Conservation (phyloP, 1,140 invertebrate genomes). For the Anagrus nilaparvatae region DNA sequence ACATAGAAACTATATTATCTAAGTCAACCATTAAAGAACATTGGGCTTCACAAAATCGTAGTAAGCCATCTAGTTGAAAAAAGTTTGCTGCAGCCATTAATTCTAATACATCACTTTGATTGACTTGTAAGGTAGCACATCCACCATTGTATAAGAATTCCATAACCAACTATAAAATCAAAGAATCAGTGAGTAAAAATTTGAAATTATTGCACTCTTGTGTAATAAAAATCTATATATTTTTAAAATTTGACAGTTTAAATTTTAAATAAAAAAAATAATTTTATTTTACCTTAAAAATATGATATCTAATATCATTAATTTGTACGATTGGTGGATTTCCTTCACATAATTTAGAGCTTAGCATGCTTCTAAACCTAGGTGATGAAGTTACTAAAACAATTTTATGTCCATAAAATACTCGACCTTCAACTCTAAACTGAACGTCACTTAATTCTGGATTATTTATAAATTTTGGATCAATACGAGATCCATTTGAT, state of each 20-base stretch:
- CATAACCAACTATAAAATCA: slow-evolving; percentile 70
- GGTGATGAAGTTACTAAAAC: slow-evolving; percentile 83
- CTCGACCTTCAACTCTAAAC: slow-evolving; percentile 78
- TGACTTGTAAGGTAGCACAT: slow-evolving; percentile 63
- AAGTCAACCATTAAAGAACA: slow-evolving; percentile 75
- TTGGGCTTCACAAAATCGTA: slow-evolving; percentile 74
- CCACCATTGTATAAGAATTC: slow-evolving; percentile 86
- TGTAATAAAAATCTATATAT: background rate
- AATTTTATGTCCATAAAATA: slow-evolving; percentile 93
- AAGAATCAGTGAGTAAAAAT: slow-evolving; percentile 16
- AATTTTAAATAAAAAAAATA: slow-evolving; percentile 1
- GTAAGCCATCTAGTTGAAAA: slow-evolving; percentile 77
- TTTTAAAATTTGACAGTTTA: slow-evolving; percentile 8
- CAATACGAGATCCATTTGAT: slow-evolving; percentile 65
- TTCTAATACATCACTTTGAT: slow-evolving; percentile 72
- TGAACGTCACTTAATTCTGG: slow-evolving; percentile 83
- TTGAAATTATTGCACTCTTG: no score
- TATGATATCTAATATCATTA: slow-evolving; percentile 85
- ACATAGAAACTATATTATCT: slow-evolving; percentile 85
- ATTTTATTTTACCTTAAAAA: slow-evolving; percentile 62
- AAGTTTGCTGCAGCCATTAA: slow-evolving; percentile 86
- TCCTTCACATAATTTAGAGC: slow-evolving; percentile 63
- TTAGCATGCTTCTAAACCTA: slow-evolving; percentile 77
- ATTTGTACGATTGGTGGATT: slow-evolving; percentile 80
- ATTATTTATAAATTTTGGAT: slow-evolving; percentile 88